Percentiles rank a stretch among this genome's conserved stretches.
These are phyloP conservation scores for Luscinia luscinia DNA, from an alignment of 2,797 vertebrate species.

Conservation along the genomic window DNA sequence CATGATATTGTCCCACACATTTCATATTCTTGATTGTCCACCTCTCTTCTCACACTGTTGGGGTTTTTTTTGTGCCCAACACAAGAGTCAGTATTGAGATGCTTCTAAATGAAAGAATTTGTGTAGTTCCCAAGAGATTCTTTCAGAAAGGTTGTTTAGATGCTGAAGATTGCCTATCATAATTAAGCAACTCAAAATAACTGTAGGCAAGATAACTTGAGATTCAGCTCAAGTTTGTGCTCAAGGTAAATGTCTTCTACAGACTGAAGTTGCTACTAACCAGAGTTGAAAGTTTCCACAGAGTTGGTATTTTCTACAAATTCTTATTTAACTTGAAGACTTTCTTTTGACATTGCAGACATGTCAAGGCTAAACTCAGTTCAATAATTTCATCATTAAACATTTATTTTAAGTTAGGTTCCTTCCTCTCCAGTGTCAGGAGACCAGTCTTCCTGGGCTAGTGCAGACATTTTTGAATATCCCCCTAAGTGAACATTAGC, in stretches of 20 bases:
- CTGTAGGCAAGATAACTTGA: neutral
- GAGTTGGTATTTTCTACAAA: neutral
- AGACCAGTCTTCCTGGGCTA: conserved; percentile 8
- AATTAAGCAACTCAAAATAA: neutral
- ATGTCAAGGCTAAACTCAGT: conserved; percentile 21
- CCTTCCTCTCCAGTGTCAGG: conserved; percentile 25
- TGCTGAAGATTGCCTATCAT: neutral
- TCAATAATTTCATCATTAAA: conserved; percentile 49
- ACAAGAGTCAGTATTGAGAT: neutral
- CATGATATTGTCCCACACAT: neutral
- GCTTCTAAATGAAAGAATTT: neutral
- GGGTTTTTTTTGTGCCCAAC: neutral
- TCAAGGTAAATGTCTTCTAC: neutral
- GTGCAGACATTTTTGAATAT: conserved; percentile 6
- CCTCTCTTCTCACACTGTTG: neutral
- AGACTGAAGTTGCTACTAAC: neutral
- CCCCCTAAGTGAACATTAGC: conserved; percentile 23
- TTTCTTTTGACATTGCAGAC: conserved; percentile 47
- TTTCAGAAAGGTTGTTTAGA: neutral
- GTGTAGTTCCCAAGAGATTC: neutral
- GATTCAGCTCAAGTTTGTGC: neutral
- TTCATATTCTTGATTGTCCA: neutral
- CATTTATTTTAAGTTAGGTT: conserved; percentile 50
- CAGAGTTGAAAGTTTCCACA: neutral
- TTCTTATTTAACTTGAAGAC: conserved; percentile 15